These are phyloP conservation scores for Sebastes iracundus DNA, from an alignment of 2,797 vertebrate genomes.

Conservation along the genomic window DNA sequence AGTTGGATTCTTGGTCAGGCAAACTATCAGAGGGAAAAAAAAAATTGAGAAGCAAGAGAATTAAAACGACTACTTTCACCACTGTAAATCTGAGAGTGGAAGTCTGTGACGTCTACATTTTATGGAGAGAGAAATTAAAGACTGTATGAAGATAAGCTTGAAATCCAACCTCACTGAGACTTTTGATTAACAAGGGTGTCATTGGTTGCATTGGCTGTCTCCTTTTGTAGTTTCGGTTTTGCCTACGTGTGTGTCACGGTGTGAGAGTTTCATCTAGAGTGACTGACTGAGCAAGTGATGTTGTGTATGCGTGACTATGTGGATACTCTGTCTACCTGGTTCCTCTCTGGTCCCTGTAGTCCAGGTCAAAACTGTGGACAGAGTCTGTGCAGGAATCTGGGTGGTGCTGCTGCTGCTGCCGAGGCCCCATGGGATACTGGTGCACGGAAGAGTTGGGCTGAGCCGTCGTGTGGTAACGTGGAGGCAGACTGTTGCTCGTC, in stretches of 20 bases:
- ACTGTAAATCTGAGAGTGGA: background rate
- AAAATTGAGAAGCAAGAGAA: no score
- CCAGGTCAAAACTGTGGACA: slow-evolving; percentile 88
- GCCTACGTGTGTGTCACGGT: background rate
- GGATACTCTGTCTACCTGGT: slow-evolving; percentile 82
- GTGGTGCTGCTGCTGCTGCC: slow-evolving; percentile 83
- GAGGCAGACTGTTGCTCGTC: slow-evolving; percentile 93
- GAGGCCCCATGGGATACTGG: slow-evolving; percentile 89
- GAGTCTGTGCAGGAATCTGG: slow-evolving; percentile 87
- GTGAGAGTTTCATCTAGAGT: background rate
- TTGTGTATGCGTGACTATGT: background rate
- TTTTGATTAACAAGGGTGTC: background rate
- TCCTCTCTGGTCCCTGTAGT: slow-evolving; percentile 86
- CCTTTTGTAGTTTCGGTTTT: background rate
- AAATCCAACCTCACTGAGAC: background rate
- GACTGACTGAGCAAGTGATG: background rate
- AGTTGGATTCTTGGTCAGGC: background rate
- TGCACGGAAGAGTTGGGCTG: slow-evolving; percentile 95
- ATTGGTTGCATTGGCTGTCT: background rate
- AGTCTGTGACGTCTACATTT: background rate
- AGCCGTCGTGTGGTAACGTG: slow-evolving; percentile 89
- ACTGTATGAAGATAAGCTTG: background rate
- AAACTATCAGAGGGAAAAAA: background rate
- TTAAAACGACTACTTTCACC: no score
- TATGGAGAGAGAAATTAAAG: background rate